Percentiles rank a stretch among this genome's conserved stretches.
Conservation (phyloP, 2,797 vertebrate species). For the Neomorphus geoffroyi region DNA sequence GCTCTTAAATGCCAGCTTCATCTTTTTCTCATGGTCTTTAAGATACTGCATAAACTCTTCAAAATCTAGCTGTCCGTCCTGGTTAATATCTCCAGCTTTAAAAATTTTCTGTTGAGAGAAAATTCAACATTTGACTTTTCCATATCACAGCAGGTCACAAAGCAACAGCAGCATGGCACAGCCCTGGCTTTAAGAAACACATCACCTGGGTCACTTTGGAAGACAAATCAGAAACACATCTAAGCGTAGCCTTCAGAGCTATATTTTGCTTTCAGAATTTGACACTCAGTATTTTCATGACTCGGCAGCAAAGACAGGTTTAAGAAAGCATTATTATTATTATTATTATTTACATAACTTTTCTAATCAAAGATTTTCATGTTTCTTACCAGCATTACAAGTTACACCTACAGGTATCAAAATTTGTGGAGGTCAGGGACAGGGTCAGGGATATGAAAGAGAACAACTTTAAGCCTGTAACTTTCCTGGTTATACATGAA, state of each 20-base stretch:
- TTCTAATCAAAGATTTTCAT: neutral
- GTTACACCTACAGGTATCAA: neutral
- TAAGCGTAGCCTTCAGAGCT: neutral
- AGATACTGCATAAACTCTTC: slow-evolving; percentile 93
- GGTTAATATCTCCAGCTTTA: slow-evolving; percentile 86
- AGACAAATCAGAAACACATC: neutral
- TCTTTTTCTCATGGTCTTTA: slow-evolving; percentile 96
- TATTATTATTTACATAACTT: neutral
- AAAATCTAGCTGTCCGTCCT: slow-evolving; percentile 89
- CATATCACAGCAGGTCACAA: neutral
- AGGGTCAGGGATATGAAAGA: neutral
- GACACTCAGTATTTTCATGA: neutral
- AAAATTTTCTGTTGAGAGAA: slow-evolving; percentile 88
- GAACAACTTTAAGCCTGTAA: neutral
- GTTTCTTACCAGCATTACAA: neutral
- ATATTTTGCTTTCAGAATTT: neutral
- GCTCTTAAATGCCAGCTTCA: slow-evolving; percentile 93
- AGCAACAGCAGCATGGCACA: neutral
- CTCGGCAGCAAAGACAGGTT: neutral
- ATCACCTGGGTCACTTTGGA: neutral
- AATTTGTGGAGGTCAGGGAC: neutral
- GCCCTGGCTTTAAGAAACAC: neutral
- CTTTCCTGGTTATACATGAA: neutral
- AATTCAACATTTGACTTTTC: neutral
- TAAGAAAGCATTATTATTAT: neutral